These are phyloP conservation scores for Syngnathus scovelli DNA, from an alignment of 2,113 vertebrate species.

Conservation along the genomic window DNA sequence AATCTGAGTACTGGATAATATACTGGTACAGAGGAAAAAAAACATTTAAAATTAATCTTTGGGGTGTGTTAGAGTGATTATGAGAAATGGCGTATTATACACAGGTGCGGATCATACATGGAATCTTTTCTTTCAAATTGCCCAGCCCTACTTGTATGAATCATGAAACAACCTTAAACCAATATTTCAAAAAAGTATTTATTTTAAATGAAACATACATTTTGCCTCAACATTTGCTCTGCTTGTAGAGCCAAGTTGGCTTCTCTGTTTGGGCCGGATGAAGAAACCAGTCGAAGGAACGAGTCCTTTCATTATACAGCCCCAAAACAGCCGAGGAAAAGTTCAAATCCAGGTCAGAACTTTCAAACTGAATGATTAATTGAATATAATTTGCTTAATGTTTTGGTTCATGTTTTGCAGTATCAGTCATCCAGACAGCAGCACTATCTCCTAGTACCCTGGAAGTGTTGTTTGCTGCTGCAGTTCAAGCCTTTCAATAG, in stretches of 20 bases:
- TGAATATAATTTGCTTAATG: not conserved
- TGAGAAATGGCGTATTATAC: too few species aligned
- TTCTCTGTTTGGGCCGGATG: slow-evolving; percentile 87
- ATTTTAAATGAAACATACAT: not conserved
- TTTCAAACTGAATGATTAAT: rapidly evolving
- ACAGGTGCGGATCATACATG: too few species aligned
- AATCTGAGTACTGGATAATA: too few species aligned
- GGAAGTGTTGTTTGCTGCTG: slow-evolving; percentile 77
- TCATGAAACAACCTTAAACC: too few species aligned
- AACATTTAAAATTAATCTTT: too few species aligned
- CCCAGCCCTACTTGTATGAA: too few species aligned
- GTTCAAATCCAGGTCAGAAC: slow-evolving; percentile 70
- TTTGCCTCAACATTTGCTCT: not conserved
- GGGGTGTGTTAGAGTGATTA: too few species aligned
- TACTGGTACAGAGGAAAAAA: too few species aligned
- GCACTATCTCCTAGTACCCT: slow-evolving; percentile 53
- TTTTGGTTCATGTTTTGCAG: slow-evolving; percentile 24
- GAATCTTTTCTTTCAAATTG: too few species aligned
- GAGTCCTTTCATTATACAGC: slow-evolving; percentile 96
- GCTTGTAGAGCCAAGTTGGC: slow-evolving; percentile 82
- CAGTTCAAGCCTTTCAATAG: slow-evolving; percentile 85
- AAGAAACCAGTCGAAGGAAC: slow-evolving; percentile 77
- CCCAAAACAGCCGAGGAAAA: slow-evolving; percentile 91
- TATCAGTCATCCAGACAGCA: slow-evolving; percentile 59
- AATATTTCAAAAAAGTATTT: too few species aligned